These are phyloP conservation scores for Koerneria pararmatus DNA, from an alignment of 2,888 invertebrate species.

Conservation along the genomic window DNA sequence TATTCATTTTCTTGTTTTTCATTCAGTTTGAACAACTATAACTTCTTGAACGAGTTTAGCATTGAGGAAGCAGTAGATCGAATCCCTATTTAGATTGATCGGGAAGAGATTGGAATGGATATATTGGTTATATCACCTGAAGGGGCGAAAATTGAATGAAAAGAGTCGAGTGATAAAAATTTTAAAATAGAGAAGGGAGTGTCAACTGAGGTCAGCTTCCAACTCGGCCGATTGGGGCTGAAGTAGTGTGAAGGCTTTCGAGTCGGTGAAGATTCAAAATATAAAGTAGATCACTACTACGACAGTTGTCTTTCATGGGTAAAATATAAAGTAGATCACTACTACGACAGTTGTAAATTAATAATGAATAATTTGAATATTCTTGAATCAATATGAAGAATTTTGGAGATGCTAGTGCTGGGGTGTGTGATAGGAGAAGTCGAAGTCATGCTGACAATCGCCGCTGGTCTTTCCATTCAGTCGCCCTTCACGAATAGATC, in stretches of 20 bases:
- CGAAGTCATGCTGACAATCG: constrained; percentile 75
- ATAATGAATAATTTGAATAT: not conserved
- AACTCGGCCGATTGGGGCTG: no score
- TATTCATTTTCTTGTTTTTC: not conserved
- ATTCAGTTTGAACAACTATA: not conserved
- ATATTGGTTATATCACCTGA: no score
- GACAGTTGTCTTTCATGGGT: not conserved
- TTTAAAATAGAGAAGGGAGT: no score
- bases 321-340: not conserved
- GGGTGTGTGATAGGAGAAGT: constrained; percentile 47
- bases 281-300: not conserved
- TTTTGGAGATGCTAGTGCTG: constrained; percentile 46
- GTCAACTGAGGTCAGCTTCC: no score
- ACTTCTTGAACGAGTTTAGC: not conserved
- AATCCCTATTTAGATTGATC: no score
- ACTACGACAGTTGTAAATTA: not conserved
- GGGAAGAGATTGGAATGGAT: no score
- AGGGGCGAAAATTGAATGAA: no score
- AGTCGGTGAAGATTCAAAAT: not conserved
- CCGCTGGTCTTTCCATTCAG: constrained; percentile 87
- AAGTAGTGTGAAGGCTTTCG: no score
- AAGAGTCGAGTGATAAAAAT: no score
- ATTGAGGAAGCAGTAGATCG: no score
- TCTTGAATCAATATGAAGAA: not conserved
- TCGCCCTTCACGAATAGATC: constrained; percentile 86